Evolutionary conservation across 2,888 invertebrate genomes (phyloP).

Genomic region (Galerucella pusilla): DNA sequence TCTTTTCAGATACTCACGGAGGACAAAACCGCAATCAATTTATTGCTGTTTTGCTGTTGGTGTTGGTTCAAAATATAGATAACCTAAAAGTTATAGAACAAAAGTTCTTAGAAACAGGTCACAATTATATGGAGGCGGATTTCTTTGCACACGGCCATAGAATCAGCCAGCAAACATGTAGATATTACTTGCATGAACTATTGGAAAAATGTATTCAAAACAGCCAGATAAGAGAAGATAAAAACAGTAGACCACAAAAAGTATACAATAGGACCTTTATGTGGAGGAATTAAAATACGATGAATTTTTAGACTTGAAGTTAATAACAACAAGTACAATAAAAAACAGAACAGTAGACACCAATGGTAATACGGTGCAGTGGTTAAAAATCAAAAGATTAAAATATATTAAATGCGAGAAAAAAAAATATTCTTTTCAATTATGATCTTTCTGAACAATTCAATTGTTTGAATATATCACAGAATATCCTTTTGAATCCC

Average conservation of each 20-base stretch:
- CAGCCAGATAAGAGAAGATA: no score
- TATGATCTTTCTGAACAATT: neutral
- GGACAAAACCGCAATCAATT: no score
- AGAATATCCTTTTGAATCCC: neutral
- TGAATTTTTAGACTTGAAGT: neutral
- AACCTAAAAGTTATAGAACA: no score
- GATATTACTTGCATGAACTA: neutral
- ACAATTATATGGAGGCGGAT: no score
- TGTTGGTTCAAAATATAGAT: no score
- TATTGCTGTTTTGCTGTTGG: no score
- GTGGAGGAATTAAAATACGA: neutral
- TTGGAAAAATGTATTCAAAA: neutral
- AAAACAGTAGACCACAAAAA: neutral
- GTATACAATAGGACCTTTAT: neutral
- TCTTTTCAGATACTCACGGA: no score
- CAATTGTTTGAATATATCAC: slow-evolving; percentile 2
- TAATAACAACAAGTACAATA: slow-evolving; percentile 7
- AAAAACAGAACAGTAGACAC: slow-evolving; percentile 8
- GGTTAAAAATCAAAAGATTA: neutral
- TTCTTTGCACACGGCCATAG: no score
- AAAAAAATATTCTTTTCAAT: neutral
- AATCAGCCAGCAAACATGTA: no score
- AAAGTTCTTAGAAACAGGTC: no score
- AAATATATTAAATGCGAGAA: neutral
- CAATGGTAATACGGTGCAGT: slow-evolving; percentile 7